Percentiles rank a stretch among this genome's conserved stretches.
These are phyloP conservation scores for Podarcis lilfordi DNA, from an alignment of 2,797 vertebrate species.

Conservation along the genomic window DNA sequence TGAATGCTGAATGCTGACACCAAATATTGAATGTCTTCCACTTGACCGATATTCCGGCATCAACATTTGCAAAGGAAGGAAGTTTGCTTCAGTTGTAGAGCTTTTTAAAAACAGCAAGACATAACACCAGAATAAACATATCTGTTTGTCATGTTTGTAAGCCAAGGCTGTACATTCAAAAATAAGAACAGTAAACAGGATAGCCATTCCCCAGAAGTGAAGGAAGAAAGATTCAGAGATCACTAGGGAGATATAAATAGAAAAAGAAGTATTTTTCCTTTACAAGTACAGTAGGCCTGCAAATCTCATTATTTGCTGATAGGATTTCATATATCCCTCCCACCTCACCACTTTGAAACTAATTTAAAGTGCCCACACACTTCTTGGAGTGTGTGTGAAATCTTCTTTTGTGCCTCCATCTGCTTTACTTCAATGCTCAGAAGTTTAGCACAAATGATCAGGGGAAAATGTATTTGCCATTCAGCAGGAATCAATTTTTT, in stretches of 20 bases:
- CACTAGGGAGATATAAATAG: constrained; percentile 64
- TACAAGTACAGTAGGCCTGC: constrained; percentile 30
- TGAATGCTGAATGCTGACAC: not conserved
- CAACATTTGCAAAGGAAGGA: not conserved
- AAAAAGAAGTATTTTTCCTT: constrained; percentile 51
- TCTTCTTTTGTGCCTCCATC: constrained; percentile 53
- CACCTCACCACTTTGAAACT: constrained; percentile 55
- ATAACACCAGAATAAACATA: not conserved
- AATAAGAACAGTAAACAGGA: constrained; percentile 36
- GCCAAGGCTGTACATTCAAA: not conserved
- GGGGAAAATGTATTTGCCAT: constrained; percentile 26
- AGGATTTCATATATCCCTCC: constrained; percentile 45
- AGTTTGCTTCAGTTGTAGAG: not conserved
- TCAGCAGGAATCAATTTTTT: constrained; percentile 35
- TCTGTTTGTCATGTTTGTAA: not conserved
- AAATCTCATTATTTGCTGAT: constrained; percentile 68
- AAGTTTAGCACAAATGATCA: constrained; percentile 58
- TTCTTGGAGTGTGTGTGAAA: constrained; percentile 26
- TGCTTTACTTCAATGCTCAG: constrained; percentile 52
- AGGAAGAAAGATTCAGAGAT: constrained; percentile 42
- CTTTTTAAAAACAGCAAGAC: not conserved
- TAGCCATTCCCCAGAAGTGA: constrained; percentile 46
- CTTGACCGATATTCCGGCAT: not conserved
- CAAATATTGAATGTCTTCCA: not conserved
- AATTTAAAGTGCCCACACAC: constrained; percentile 40